Conservation (phyloP, 2,113 vertebrate species). For the Neogobius melanostomus region DNA sequence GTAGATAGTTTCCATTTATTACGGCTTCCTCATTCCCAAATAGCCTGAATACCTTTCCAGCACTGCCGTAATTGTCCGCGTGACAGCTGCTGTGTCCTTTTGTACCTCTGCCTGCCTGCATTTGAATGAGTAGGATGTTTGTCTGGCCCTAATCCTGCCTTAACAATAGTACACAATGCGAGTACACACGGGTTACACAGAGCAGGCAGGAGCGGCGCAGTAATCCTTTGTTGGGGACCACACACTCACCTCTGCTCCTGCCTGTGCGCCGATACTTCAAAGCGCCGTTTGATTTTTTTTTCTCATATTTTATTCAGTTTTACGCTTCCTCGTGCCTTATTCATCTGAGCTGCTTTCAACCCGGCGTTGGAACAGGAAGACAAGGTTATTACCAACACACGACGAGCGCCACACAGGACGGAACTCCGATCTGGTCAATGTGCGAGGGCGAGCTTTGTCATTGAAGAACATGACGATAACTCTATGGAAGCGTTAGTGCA, state of each 20-base stretch:
- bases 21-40: not conserved
- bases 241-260: slow-evolving; percentile 6
- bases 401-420: not conserved
- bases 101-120: not conserved
- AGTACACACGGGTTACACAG: not conserved
- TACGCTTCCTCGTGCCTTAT: not conserved
- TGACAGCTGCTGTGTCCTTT: not conserved
- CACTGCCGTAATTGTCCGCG: too few relatives aligned
- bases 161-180: slow-evolving; percentile 1
- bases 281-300: slow-evolving; percentile 1
- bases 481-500: too few relatives aligned
- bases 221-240: slow-evolving; percentile 1
- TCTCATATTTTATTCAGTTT: slow-evolving; percentile 9
- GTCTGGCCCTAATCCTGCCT: not conserved
- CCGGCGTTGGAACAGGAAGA: not conserved
- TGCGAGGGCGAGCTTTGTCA: too few relatives aligned
- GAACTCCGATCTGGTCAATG: too few relatives aligned
- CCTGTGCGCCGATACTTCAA: not conserved
- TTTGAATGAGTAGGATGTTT: slow-evolving; percentile 8
- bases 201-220: not conserved
- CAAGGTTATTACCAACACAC: not conserved
- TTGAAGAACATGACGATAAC: too few relatives aligned
- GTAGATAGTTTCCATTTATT: too few relatives aligned
- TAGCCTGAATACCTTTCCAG: not conserved
- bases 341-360: not conserved